phyloP scores from a whole-genome alignment of 2,888 invertebrate genomes.

The Tortricodes alternella region DNA sequence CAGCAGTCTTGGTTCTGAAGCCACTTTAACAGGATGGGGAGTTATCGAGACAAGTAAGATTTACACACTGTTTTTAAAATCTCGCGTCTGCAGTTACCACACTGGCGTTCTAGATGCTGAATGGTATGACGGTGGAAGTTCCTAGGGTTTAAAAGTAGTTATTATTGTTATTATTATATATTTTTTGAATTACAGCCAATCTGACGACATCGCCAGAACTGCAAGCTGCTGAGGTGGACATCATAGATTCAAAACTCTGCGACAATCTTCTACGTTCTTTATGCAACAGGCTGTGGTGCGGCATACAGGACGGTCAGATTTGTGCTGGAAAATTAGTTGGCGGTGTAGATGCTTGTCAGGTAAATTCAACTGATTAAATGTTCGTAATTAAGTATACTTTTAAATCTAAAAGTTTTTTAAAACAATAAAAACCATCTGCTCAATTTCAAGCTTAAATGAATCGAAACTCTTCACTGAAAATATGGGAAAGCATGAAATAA shows the following conservation, averaged over 20 bases:
- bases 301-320: constrained; percentile 53
- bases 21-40: constrained; percentile 61
- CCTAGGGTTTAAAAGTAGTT: background rate
- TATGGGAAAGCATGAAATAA: too few relatives aligned
- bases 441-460: too few relatives aligned
- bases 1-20: constrained; percentile 40
- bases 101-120: background rate
- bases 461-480: too few relatives aligned
- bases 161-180: background rate
- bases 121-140: too few relatives aligned
- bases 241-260: constrained; percentile 49
- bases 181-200: constrained; percentile 36
- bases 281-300: constrained; percentile 56
- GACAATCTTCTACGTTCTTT: constrained; percentile 40
- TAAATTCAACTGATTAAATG: constrained; percentile 33
- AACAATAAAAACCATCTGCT: too few relatives aligned
- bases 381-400: too few relatives aligned
- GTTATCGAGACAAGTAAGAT: constrained; percentile 50
- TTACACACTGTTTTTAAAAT: background rate
- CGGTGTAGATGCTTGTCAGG: constrained; percentile 65
- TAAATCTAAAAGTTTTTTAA: too few relatives aligned
- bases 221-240: constrained; percentile 52
- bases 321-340: constrained; percentile 64
- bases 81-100: background rate
- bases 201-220: constrained; percentile 49